Evolutionary conservation across 2,113 vertebrate genomes (phyloP), one percentile per base, ranked within the genome.

Genomic region (Pygoscelis adeliae): DNA sequence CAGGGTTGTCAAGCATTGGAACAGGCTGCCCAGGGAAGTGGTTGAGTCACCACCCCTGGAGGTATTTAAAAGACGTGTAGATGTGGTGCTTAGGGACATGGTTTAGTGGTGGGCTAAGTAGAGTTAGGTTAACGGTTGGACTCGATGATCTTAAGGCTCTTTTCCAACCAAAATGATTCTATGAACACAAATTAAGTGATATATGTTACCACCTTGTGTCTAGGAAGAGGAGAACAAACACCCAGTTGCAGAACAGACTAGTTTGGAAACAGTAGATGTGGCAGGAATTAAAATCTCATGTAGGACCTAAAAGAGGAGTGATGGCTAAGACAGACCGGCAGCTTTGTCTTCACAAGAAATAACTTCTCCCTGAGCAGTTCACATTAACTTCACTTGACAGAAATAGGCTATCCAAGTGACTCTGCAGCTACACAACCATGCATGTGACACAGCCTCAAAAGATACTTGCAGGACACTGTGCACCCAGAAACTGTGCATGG

Each of bases 381-480:
- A 65, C 23, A 18, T 32, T 91, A 97, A 95, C 90, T 32, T 61
- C 36, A 40, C 53, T 42, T 19, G 95, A 93, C 97, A 97, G 95
- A 97, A 97, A 80, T 29, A 94, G 95, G 96, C 87, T 87, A 88
- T 16, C 15, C 20, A 10, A 91, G 34, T 18, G 49, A 18, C 71
- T 59, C 30, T n/a, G 36, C 22, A 70, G n/a, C 80, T 36, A n/a
- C 46, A 16, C 0, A 2, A 58, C 72, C 25, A 11, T 17, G 78
- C 1, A 1, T 46, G 67, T 90, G 49, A 56, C 29, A 49, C 46
- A 44, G 59, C 46, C 67, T n/a, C 49, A 5, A 4, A 70, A 40
- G 44, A 27, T 32, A 46, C n/a, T 16, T 13, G 7, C 15, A 59
- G 67, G 61, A 34, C 36, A 22, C 20, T 0, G 8, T 18, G 22